These are phyloP conservation scores for Theristicus caerulescens DNA, from an alignment of 2,113 vertebrate species.

Conservation along the genomic window DNA sequence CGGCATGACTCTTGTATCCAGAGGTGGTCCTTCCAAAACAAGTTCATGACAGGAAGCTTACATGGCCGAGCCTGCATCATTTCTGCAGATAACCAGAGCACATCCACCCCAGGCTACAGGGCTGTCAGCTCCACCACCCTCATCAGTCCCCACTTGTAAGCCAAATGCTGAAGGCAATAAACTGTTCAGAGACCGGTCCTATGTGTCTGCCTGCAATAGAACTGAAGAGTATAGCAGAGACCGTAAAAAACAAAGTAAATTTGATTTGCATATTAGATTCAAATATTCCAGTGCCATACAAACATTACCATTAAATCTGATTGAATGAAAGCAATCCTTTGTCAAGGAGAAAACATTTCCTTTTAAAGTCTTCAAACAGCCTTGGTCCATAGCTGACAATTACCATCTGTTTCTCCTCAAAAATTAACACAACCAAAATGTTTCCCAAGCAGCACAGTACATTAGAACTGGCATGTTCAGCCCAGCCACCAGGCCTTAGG, in stretches of 20 bases:
- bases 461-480: not conserved
- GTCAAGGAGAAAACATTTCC: not conserved
- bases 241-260: not conserved
- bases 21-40: not conserved
- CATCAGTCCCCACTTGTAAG: not conserved
- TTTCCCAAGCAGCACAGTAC: not conserved
- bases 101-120: not conserved
- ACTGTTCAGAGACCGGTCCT: not conserved
- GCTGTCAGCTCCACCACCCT: not conserved
- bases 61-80: not conserved
- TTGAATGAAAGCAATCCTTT: not conserved
- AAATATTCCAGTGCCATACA: not conserved
- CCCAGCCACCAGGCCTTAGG: not conserved
- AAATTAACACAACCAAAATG: not conserved
- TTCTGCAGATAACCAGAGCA: not conserved
- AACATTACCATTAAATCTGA: not conserved
- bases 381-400: not conserved
- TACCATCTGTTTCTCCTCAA: not conserved
- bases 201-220: not conserved
- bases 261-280: not conserved
- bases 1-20: fast-evolving
- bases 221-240: not conserved
- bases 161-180: not conserved
- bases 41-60: not conserved
- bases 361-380: not conserved